A percentile compares a stretch with the other conserved stretches of the same genome.
Evolutionary conservation across 1,140 invertebrate genomes (phyloP).

Genomic region (Zaprionus kolodkinae): DNA sequence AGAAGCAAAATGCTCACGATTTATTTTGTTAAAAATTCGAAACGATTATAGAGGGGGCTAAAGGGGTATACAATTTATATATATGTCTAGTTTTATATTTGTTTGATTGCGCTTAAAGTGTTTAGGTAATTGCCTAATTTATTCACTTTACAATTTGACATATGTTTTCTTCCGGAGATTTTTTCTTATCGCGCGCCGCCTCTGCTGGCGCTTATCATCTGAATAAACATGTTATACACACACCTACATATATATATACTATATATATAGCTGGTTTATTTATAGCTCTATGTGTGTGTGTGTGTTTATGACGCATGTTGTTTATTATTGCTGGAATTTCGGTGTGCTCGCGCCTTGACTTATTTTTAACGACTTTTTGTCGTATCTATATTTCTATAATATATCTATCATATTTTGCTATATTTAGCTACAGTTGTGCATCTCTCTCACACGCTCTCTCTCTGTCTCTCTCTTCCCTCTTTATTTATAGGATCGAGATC

Average conservation of each 20-base stretch:
- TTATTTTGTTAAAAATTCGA: no score
- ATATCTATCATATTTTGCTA: neutral
- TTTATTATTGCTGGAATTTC: constrained; percentile 2
- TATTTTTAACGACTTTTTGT: neutral
- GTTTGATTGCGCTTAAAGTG: neutral
- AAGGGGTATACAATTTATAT: neutral
- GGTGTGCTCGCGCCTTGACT: neutral
- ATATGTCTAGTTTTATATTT: neutral
- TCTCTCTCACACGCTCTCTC: neutral
- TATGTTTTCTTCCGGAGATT: neutral
- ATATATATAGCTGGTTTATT: neutral
- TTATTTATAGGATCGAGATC: constrained; percentile 65
- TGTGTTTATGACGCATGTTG: neutral
- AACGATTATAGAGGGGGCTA: neutral
- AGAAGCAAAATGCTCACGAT: neutral
- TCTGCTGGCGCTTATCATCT: neutral
- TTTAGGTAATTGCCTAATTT: neutral
- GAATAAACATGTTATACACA: neutral
- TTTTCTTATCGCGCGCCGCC: neutral
- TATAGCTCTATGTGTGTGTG: neutral
- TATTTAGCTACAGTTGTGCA: neutral
- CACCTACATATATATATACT: no score
- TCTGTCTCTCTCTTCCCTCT: neutral
- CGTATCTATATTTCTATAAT: neutral
- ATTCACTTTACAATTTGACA: neutral